Conservation (phyloP, 2,113 vertebrate genomes). For the Amphiprion ocellaris region DNA sequence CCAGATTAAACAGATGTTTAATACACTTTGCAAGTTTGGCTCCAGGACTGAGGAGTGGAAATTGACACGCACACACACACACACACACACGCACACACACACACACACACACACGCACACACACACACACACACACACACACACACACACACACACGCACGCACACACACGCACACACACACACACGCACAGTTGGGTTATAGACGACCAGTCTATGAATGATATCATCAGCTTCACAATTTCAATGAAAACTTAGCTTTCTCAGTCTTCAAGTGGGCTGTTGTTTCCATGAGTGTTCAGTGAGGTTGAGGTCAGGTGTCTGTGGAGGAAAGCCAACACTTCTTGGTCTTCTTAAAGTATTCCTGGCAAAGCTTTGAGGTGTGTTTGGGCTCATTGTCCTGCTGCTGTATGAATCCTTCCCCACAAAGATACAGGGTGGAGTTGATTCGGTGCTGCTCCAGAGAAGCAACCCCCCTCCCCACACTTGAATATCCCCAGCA, state of each 20-base stretch:
- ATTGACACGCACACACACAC: no score
- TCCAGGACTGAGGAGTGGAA: no score
- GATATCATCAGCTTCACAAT: not conserved
- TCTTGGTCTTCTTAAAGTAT: not conserved
- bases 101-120: no score
- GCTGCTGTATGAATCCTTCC: not conserved
- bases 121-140: no score
- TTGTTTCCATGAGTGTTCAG: not conserved
- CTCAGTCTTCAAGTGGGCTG: not conserved
- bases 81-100: no score
- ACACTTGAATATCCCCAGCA: not conserved
- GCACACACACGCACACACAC: no score
- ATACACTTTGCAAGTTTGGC: not conserved
- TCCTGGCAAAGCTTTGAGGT: not conserved
- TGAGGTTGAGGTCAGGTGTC: not conserved
- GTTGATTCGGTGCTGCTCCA: not conserved
- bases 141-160: no score
- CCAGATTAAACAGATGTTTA: constrained; percentile 60
- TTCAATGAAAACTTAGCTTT: not conserved
- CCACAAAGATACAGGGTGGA: not conserved
- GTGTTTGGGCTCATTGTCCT: not conserved
- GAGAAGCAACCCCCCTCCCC: not conserved
- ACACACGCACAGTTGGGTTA: no score
- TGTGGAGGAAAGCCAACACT: not conserved
- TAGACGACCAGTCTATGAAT: not conserved